Conservation (phyloP, 2,797 vertebrate genomes). For the Gorsachius magnificus region DNA sequence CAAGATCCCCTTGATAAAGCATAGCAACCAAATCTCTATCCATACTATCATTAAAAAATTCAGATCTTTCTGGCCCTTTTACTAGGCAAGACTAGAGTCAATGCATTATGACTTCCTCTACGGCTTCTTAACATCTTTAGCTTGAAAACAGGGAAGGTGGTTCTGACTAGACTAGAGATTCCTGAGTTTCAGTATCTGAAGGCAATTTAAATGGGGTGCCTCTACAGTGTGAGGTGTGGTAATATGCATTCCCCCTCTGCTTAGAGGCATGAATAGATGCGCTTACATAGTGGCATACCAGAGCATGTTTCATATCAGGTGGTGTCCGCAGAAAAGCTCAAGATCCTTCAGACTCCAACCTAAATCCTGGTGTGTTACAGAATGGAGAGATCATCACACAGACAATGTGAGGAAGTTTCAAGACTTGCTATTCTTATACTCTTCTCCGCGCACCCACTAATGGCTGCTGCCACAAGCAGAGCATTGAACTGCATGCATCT, state of each 20-base stretch:
- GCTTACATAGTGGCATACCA: neutral
- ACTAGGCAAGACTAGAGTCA: neutral
- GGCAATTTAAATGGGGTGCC: neutral
- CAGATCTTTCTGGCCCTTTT: neutral
- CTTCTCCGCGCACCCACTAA: rapidly evolving
- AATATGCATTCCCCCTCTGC: neutral
- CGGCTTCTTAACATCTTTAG: neutral
- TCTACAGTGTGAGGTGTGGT: neutral
- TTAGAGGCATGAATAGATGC: neutral
- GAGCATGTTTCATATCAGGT: neutral
- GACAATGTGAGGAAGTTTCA: neutral
- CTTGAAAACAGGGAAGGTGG: neutral
- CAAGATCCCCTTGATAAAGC: neutral
- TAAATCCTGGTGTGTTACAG: neutral
- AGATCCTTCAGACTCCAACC: neutral
- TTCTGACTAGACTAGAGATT: neutral
- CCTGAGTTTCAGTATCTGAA: neutral
- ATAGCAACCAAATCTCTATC: neutral
- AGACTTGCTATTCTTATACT: neutral
- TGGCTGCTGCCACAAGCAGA: neutral
- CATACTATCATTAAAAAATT: neutral
- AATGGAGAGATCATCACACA: neutral
- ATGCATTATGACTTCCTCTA: neutral
- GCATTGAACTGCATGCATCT: neutral
- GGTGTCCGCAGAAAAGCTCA: neutral